Conservation (phyloP, 2,797 vertebrate genomes). For the Chaenodraco wilsoni region DNA sequence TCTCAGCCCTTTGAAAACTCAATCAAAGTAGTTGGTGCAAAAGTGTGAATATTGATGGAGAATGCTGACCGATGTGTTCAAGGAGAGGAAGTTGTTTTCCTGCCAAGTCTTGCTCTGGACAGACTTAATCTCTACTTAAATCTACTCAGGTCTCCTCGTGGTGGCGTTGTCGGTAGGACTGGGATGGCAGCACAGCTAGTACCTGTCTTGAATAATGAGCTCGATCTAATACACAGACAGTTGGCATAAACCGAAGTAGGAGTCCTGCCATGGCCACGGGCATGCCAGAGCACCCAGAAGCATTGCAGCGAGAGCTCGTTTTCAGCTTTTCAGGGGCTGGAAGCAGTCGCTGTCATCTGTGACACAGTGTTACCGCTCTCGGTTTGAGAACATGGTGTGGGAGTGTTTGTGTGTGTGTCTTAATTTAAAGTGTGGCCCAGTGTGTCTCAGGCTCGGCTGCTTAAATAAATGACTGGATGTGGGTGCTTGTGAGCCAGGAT, state of each 20-base stretch:
- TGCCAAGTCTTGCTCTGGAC: constrained; percentile 54
- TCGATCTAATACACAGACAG: constrained; percentile 74
- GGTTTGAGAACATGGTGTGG: constrained; percentile 41
- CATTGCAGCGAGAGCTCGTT: constrained; percentile 72
- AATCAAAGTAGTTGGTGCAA: constrained; percentile 24
- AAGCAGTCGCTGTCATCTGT: constrained; percentile 69
- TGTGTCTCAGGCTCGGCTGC: constrained; percentile 36
- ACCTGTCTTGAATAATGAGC: constrained; percentile 79
- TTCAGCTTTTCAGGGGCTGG: constrained; percentile 59
- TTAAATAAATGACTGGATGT: constrained; percentile 42
- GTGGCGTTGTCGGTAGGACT: constrained; percentile 51
- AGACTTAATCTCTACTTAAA: constrained; percentile 68
- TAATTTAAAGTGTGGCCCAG: constrained; percentile 27
- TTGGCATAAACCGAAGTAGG: constrained; percentile 73
- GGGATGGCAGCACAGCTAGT: constrained; percentile 54
- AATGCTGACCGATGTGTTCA: constrained; percentile 35
- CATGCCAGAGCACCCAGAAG: constrained; percentile 63
- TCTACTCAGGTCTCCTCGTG: constrained; percentile 58
- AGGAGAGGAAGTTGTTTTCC: constrained; percentile 44
- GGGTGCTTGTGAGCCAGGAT: constrained; percentile 38
- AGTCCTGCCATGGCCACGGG: constrained; percentile 65
- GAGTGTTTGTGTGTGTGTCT: constrained; percentile 17
- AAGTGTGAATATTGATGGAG: constrained; percentile 35
- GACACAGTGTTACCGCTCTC: constrained; percentile 59
- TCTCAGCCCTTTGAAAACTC: constrained; percentile 1